Evolutionary conservation across 2,888 invertebrate species (phyloP), one percentile per base, ranked within the genome.

Genomic region (Micropterix aruncella): DNA sequence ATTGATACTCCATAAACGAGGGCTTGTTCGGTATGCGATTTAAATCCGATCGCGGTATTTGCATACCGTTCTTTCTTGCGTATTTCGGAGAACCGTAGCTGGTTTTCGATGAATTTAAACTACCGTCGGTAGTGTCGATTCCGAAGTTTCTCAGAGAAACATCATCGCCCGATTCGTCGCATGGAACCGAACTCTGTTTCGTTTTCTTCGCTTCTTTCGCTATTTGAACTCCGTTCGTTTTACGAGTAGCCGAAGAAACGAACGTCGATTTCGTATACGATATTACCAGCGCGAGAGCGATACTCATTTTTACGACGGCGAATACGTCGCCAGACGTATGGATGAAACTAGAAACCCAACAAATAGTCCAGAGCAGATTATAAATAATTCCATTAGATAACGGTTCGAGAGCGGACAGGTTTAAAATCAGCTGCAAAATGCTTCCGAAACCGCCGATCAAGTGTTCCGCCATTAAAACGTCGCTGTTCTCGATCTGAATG

Each of bases 91-190:
- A 27, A n/a, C 12, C 27, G 27, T 27, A 7, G 54, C 42, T 38
- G 60, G 63, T 44, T 66, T 68, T 63, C 2, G 68, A 68, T 2
- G 68, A 68, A 44, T 64, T 64, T 1, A 68, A 60, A 39, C 63
- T 59, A 49, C 63, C 65, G 48, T 66, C 62, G 46, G 70, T 50
- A 19, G 69, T 68, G 51, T 66, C 62, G 46, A 70, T 50, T 18
- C 70, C 69, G 51, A 64, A 69, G 57, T 68, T 67, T 52, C 64
- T 62, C 1, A 70, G 52, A 18, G 69, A 69, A 9, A 70, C 68
- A 53, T 70, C 69, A 51, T 69, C 67, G 51, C 68, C 69, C 2
- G 67, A 66, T 43, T 70, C 70, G 43, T 63, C 53, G 40, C 58
- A 48, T 57, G 53, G 44, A 3, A 62, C 12, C 27, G 27, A 5